phyloP scores from a whole-genome alignment of 1,140 invertebrate genomes.

The Catajapyx aquilonaris region DNA sequence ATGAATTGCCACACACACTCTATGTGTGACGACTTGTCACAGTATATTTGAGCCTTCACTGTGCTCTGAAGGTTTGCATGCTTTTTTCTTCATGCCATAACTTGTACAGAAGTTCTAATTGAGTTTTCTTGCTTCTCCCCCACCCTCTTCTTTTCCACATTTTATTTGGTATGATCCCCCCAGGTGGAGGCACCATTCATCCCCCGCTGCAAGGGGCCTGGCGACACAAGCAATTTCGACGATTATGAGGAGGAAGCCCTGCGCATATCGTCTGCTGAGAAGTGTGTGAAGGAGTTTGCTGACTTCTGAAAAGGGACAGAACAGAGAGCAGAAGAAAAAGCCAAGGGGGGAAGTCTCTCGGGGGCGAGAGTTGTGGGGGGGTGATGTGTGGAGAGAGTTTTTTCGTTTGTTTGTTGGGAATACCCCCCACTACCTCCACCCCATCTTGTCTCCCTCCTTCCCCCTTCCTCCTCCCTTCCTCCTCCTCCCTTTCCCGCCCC shows the following conservation, averaged over 20 bases:
- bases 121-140: neutral
- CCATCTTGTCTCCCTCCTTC: too few species aligned
- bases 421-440: too few species aligned
- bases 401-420: too few species aligned
- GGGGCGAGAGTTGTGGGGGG: too few species aligned
- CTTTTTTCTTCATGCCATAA: neutral
- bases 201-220: conserved; percentile 86
- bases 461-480: too few species aligned
- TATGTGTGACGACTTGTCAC: too few species aligned
- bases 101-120: neutral
- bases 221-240: conserved; percentile 95
- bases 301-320: conserved; percentile 80
- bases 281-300: conserved; percentile 95
- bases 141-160: conserved; percentile 1
- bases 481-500: too few species aligned
- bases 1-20: too few species aligned
- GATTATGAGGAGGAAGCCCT: conserved; percentile 95
- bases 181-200: conserved; percentile 86
- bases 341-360: too few species aligned
- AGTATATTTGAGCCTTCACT: too few species aligned
- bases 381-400: too few species aligned
- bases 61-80: neutral
- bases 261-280: conserved; percentile 89
- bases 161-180: conserved; percentile 5
- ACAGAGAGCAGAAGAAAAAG: too few species aligned